These are phyloP conservation scores for Sphaerophoria rueppellii DNA, from an alignment of 2,888 invertebrate genomes.

Conservation along the genomic window DNA sequence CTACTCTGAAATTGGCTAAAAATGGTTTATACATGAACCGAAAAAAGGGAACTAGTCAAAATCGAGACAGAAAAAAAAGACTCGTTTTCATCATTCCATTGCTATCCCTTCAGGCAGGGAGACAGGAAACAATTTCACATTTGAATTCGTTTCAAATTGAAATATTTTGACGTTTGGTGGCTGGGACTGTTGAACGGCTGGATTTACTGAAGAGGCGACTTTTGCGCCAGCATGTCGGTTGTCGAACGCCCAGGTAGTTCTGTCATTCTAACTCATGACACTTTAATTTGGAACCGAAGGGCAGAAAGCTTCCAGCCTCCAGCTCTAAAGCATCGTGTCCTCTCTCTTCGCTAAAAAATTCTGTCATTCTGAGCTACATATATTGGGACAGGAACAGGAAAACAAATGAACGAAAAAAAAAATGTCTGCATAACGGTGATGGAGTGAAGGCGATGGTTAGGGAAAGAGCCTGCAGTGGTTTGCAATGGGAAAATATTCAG, in stretches of 20 bases:
- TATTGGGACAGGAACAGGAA: slow-evolving; percentile 19
- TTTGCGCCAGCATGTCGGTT: slow-evolving; percentile 47
- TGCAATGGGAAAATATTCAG: slow-evolving; percentile 64
- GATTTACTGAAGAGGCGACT: slow-evolving; percentile 42
- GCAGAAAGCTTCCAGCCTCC: slow-evolving; percentile 34
- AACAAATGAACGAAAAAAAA: slow-evolving; percentile 28
- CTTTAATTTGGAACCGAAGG: slow-evolving; percentile 27
- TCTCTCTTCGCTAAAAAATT: slow-evolving; percentile 9
- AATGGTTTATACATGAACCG: background rate
- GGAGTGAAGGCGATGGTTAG: background rate
- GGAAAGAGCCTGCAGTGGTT: slow-evolving; percentile 25
- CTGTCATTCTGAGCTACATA: slow-evolving; percentile 8
- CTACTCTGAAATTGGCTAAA: slow-evolving; percentile 14
- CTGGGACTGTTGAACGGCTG: slow-evolving; percentile 40
- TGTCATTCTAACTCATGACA: slow-evolving; percentile 27
- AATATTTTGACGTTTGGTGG: slow-evolving; percentile 67
- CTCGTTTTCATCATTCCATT: slow-evolving; percentile 60
- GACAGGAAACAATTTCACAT: slow-evolving; percentile 73
- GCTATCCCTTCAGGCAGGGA: slow-evolving; percentile 63
- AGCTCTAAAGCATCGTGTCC: background rate
- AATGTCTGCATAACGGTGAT: slow-evolving; percentile 33
- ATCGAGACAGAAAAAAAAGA: slow-evolving; percentile 18
- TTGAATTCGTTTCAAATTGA: slow-evolving; percentile 74
- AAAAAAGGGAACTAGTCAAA: slow-evolving; percentile 1
- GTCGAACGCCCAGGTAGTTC: background rate